phyloP scores from a whole-genome alignment of 2,888 invertebrate species.

The Elaeidobius kamerunicus region DNA sequence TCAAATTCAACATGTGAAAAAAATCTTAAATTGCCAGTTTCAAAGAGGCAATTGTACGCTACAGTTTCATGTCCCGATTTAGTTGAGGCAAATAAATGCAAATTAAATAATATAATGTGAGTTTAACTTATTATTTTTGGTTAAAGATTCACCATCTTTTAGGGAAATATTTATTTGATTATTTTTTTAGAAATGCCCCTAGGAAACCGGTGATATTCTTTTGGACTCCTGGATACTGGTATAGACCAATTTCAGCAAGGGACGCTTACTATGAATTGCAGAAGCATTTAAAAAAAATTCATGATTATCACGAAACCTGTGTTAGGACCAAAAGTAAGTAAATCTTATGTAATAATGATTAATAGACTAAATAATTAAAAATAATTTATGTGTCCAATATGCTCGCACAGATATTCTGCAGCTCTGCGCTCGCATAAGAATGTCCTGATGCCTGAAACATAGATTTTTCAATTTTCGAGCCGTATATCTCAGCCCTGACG shows the following conservation, averaged over 20 bases:
- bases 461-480: no score
- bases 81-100: constrained; percentile 32
- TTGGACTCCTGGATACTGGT: constrained; percentile 58
- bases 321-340: constrained; percentile 30
- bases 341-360: no score
- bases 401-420: no score
- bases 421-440: no score
- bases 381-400: no score
- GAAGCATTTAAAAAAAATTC: constrained; percentile 44
- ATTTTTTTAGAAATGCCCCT: constrained; percentile 33
- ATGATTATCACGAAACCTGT: constrained; percentile 30
- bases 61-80: constrained; percentile 51
- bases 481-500: no score
- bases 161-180: neutral
- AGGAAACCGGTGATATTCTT: constrained; percentile 50
- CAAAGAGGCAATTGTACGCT: constrained; percentile 49
- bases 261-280: constrained; percentile 49
- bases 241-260: constrained; percentile 51
- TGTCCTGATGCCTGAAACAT: no score
- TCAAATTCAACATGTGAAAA: constrained; percentile 45
- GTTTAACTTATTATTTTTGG: constrained; percentile 24
- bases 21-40: constrained; percentile 49
- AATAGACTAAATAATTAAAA: no score
- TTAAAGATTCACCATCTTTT: no score
- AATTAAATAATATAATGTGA: constrained; percentile 37